Conservation (phyloP, 2,113 vertebrate genomes). For the Falcunculus frontatus region DNA sequence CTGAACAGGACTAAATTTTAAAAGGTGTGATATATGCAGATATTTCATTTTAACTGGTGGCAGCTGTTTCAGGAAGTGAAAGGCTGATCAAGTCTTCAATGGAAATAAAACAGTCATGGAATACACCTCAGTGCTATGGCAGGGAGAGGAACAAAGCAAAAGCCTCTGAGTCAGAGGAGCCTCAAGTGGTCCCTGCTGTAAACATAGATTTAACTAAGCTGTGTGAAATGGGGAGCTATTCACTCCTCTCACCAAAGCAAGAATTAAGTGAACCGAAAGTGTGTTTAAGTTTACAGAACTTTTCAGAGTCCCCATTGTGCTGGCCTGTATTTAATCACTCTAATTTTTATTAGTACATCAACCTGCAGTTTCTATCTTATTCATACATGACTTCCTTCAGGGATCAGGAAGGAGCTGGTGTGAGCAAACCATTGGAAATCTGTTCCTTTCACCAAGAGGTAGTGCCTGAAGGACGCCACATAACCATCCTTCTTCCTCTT, state of each 20-base stretch:
- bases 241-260: background rate
- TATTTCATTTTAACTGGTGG: slow-evolving; percentile 5
- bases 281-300: background rate
- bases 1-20: background rate
- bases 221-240: background rate
- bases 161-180: background rate
- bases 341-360: background rate
- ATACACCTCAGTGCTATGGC: background rate
- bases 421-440: background rate
- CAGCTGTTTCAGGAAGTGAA: background rate
- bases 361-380: background rate
- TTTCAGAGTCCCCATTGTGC: background rate
- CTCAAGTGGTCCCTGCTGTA: background rate
- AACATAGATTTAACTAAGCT: background rate
- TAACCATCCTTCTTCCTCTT: background rate
- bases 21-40: background rate
- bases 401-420: background rate
- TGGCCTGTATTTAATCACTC: background rate
- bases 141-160: background rate
- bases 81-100: background rate
- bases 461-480: rapidly evolving
- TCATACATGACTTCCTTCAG: background rate
- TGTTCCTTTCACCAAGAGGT: background rate
- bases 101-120: background rate
- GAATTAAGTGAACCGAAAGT: background rate